phyloP scores from a whole-genome alignment of 2,113 vertebrate genomes.

The Cebus imitator region DNA sequence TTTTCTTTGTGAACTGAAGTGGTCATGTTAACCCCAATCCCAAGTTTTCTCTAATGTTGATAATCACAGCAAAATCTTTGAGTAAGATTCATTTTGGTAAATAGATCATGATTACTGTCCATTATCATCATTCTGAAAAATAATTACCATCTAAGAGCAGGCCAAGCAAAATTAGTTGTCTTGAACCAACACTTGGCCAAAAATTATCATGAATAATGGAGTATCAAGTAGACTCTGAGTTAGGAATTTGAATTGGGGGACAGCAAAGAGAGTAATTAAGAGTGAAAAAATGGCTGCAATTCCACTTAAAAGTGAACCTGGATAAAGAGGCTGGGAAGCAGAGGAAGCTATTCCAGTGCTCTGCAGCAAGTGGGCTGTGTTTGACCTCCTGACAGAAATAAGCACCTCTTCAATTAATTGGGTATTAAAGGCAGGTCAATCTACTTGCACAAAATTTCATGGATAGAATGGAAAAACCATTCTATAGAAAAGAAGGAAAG shows the following conservation, averaged over 20 bases:
- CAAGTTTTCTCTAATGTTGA: not conserved
- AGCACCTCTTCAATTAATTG: not conserved
- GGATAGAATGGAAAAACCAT: not conserved
- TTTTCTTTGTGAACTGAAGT: conserved; percentile 36
- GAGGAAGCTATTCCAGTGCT: not conserved
- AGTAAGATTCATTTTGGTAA: conserved; percentile 23
- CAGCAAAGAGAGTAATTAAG: not conserved
- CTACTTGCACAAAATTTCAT: not conserved
- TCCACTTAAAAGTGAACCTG: not conserved
- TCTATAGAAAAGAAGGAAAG: not conserved
- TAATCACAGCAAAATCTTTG: not conserved
- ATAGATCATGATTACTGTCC: not conserved
- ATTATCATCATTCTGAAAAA: not conserved
- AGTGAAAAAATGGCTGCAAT: not conserved
- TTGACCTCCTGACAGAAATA: not conserved
- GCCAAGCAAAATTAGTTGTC: not conserved
- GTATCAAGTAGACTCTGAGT: not conserved
- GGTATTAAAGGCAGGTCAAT: not conserved
- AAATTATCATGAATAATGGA: not conserved
- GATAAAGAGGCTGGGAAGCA: not conserved
- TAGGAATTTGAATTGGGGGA: not conserved
- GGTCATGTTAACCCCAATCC: not conserved
- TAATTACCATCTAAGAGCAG: not conserved
- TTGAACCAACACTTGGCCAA: conserved; percentile 1
- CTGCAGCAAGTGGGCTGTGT: not conserved